phyloP scores from a whole-genome alignment of 2,113 vertebrate species.

The Balaeniceps rex region DNA sequence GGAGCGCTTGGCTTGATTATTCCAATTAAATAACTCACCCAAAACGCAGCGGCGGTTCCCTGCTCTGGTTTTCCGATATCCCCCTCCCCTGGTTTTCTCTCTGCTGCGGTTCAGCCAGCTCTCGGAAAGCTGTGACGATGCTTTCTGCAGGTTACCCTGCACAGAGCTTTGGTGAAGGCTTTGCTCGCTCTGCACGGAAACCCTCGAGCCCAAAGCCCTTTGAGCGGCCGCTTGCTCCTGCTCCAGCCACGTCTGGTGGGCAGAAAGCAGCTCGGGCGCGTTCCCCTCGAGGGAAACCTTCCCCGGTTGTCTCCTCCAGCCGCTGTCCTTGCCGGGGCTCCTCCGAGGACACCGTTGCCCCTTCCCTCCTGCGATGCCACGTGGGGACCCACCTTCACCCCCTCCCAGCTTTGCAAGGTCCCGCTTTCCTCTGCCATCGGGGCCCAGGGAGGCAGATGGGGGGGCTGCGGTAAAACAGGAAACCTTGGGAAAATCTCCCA shows the following conservation, averaged over 20 bases:
- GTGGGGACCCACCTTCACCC: not conserved
- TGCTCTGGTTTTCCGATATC: not conserved
- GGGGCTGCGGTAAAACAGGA: not conserved
- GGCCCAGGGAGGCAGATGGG: accelerated
- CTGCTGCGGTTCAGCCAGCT: not conserved
- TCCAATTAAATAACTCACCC: not conserved
- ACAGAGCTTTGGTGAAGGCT: not conserved
- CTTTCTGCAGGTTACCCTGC: not conserved
- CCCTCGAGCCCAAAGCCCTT: not conserved
- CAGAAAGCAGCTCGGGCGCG: not conserved
- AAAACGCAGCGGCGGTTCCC: not conserved
- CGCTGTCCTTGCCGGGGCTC: not conserved
- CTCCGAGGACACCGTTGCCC: not conserved
- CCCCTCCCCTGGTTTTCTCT: not conserved
- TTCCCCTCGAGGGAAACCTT: not conserved
- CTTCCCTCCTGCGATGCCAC: not conserved
- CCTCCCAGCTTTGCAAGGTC: not conserved
- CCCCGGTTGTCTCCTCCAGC: not conserved
- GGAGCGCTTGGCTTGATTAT: not conserved
- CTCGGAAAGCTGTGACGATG: not conserved
- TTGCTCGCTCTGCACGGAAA: not conserved
- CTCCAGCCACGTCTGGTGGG: not conserved
- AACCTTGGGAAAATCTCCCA: not conserved
- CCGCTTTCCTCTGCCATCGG: accelerated
- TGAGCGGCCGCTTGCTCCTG: not conserved